Percentiles rank a stretch among this genome's conserved stretches.
phyloP scores from a whole-genome alignment of 2,113 vertebrate genomes.

The Stigmatopora nigra region DNA sequence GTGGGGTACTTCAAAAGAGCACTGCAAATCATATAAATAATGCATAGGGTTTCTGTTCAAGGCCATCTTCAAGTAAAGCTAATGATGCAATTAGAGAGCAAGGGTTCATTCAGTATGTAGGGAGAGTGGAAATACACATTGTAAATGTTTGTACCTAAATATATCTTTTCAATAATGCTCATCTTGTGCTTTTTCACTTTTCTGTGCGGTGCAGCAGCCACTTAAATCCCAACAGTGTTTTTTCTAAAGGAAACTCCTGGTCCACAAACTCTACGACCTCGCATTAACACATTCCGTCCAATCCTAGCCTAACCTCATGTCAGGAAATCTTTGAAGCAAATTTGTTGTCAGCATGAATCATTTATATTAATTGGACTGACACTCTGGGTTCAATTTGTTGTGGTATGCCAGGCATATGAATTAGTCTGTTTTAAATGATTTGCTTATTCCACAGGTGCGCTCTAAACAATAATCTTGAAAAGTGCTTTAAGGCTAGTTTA shows the following conservation, averaged over 20 bases:
- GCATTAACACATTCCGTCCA: constrained; percentile 12
- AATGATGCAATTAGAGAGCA: constrained; percentile 21
- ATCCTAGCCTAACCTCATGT: constrained; percentile 25
- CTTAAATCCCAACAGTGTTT: constrained; percentile 12
- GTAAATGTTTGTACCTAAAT: constrained; percentile 18
- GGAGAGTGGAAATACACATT: constrained; percentile 15
- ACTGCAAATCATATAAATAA: constrained; percentile 50
- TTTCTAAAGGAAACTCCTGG: constrained; percentile 1
- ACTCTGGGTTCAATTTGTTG: constrained; percentile 14
- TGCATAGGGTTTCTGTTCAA: constrained; percentile 33
- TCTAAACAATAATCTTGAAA: constrained; percentile 29
- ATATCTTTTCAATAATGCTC: constrained; percentile 21
- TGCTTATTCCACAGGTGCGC: constrained; percentile 12
- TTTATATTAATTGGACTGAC: constrained; percentile 19
- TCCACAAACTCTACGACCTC: constrained; percentile 4
- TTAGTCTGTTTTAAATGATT: constrained; percentile 46
- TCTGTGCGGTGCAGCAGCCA: neutral
- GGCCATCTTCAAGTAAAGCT: constrained; percentile 32
- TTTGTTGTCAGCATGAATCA: constrained; percentile 40
- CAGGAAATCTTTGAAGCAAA: constrained; percentile 36
- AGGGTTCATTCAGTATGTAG: constrained; percentile 9
- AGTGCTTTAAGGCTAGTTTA: neutral
- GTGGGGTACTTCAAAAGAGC: constrained; percentile 19
- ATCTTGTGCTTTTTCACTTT: constrained; percentile 2
- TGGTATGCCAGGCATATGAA: constrained; percentile 5